Evolutionary conservation across 2,888 invertebrate genomes (phyloP).

Genomic region (Chloromyia formosa): DNA sequence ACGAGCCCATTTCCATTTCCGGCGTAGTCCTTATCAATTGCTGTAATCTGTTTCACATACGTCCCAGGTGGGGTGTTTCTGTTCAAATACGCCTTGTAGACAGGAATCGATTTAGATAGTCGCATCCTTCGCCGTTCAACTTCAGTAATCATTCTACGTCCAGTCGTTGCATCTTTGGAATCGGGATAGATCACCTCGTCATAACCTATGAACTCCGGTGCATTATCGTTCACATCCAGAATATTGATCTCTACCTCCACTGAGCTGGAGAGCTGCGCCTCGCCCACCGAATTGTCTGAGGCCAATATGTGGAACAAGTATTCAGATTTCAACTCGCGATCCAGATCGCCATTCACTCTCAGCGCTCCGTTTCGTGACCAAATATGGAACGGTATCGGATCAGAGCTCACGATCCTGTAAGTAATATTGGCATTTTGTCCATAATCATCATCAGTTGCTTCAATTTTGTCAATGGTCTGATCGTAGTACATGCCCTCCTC

Average conservation of each 20-base stretch:
- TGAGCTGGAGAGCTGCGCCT: constrained; percentile 71
- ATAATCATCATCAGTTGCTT: constrained; percentile 82
- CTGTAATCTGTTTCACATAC: constrained; percentile 77
- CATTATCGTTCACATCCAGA: constrained; percentile 84
- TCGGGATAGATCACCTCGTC: constrained; percentile 66
- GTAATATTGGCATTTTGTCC: constrained; percentile 82
- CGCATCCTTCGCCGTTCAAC: constrained; percentile 43
- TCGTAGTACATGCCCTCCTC: constrained; percentile 80
- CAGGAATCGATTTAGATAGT: constrained; percentile 66
- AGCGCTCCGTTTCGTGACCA: constrained; percentile 75
- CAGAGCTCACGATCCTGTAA: constrained; percentile 70
- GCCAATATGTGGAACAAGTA: constrained; percentile 79
- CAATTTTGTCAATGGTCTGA: constrained; percentile 77
- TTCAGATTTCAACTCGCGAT: constrained; percentile 76
- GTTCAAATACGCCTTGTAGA: constrained; percentile 78
- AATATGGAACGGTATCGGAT: constrained; percentile 74
- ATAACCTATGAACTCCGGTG: constrained; percentile 81
- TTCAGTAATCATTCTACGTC: constrained; percentile 51
- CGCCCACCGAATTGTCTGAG: constrained; percentile 73
- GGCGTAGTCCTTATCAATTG: constrained; percentile 85
- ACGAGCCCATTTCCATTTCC: constrained; percentile 89
- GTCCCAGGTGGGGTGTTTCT: constrained; percentile 81
- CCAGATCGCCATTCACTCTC: constrained; percentile 78
- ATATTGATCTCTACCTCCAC: constrained; percentile 84
- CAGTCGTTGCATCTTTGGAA: constrained; percentile 64